These are phyloP conservation scores for Drosophila barbarae DNA, from an alignment of 2,888 invertebrate species.

Conservation along the genomic window DNA sequence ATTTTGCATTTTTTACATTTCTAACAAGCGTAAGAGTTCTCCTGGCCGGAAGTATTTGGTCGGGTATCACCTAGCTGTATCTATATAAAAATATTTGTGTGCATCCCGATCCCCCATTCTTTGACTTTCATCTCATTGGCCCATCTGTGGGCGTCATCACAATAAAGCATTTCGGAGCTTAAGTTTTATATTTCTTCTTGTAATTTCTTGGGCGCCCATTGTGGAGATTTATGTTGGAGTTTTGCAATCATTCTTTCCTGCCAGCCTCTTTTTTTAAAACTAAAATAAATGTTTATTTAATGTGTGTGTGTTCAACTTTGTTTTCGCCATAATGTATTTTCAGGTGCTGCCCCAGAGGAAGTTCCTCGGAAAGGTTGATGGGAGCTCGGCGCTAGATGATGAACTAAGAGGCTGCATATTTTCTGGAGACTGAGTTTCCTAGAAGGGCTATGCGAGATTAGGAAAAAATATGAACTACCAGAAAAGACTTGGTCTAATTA, in stretches of 20 bases:
- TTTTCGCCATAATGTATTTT: slow-evolving; percentile 50
- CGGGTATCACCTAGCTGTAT: slow-evolving; percentile 52
- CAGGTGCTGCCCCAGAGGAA: slow-evolving; percentile 62
- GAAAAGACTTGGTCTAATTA: not conserved
- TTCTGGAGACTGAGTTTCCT: slow-evolving; percentile 7
- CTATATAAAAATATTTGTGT: slow-evolving; percentile 20
- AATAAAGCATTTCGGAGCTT: slow-evolving; percentile 68
- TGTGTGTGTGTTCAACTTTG: slow-evolving; percentile 37
- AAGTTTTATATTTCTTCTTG: slow-evolving; percentile 51
- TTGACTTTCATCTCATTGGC: slow-evolving; percentile 52
- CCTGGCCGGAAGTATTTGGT: slow-evolving; percentile 61
- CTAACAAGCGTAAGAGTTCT: slow-evolving; percentile 24
- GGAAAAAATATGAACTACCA: not conserved
- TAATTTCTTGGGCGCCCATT: slow-evolving; percentile 40
- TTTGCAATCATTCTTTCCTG: slow-evolving; percentile 68
- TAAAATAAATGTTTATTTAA: slow-evolving; percentile 66
- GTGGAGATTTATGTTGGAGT: slow-evolving; percentile 69
- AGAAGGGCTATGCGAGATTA: slow-evolving; percentile 22
- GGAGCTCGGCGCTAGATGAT: slow-evolving; percentile 18
- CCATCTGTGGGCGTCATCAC: slow-evolving; percentile 65
- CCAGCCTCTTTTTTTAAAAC: slow-evolving; percentile 44
- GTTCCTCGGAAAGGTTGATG: slow-evolving; percentile 27
- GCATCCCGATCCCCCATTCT: slow-evolving; percentile 10
- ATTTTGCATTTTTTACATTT: slow-evolving; percentile 52
- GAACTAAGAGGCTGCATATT: slow-evolving; percentile 18